A percentile compares a stretch with the other conserved stretches of the same genome.
These are phyloP conservation scores for Petroica traversi DNA, from an alignment of 2,113 vertebrate genomes.

Conservation along the genomic window DNA sequence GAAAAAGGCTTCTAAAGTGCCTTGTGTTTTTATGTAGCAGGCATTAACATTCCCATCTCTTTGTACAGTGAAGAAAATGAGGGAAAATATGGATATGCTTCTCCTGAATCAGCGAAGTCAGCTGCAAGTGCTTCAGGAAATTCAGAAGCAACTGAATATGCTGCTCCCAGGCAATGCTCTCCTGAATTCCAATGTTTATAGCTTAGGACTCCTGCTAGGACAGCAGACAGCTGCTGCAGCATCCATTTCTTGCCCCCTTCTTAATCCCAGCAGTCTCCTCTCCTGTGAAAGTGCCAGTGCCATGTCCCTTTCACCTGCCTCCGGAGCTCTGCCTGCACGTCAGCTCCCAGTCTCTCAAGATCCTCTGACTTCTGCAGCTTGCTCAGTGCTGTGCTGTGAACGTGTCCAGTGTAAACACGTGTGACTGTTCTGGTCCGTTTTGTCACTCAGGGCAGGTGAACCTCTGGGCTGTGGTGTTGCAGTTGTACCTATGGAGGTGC, in stretches of 20 bases:
- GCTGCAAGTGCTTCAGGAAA: conserved; percentile 52
- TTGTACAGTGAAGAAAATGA: conserved; percentile 43
- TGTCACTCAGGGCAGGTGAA: not conserved
- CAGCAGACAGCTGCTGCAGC: not conserved
- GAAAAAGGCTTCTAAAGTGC: not conserved
- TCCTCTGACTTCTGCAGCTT: not conserved
- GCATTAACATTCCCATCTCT: not conserved
- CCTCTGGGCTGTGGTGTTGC: not conserved
- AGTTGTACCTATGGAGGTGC: not conserved
- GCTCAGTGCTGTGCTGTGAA: not conserved
- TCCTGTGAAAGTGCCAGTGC: not conserved
- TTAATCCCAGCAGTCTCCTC: conserved; percentile 19
- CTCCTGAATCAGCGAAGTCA: conserved; percentile 56
- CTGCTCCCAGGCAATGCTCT: conserved; percentile 41
- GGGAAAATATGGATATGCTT: conserved; percentile 26
- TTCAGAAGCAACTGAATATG: conserved; percentile 41
- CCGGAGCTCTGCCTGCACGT: not conserved
- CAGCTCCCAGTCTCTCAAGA: not conserved
- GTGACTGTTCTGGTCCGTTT: not conserved
- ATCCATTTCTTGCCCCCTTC: conserved; percentile 4
- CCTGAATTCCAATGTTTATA: conserved; percentile 37
- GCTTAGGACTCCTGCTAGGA: not conserved
- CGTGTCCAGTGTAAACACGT: not conserved
- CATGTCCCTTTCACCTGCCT: not conserved
- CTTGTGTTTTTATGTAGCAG: not conserved